A percentile compares a stretch with the other conserved stretches of the same genome.
These are phyloP conservation scores for Origma solitaria DNA, from an alignment of 2,113 vertebrate species.

Conservation along the genomic window DNA sequence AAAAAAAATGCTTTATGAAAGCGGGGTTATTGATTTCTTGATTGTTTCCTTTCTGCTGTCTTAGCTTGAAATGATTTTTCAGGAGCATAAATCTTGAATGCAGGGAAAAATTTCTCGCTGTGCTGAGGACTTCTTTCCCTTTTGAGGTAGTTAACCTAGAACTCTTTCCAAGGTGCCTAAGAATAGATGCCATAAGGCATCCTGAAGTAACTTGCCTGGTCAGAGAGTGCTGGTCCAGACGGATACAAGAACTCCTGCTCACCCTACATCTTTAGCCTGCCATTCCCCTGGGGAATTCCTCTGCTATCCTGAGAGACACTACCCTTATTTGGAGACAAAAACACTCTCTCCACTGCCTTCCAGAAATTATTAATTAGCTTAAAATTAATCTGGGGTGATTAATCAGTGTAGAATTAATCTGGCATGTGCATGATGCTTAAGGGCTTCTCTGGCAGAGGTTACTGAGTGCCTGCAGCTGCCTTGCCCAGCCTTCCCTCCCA, in stretches of 20 bases:
- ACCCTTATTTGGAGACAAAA: not conserved
- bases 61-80: not conserved
- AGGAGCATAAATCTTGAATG: not conserved
- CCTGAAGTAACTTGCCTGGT: not conserved
- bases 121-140: not conserved
- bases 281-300: not conserved
- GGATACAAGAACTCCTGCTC: not conserved
- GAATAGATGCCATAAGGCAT: not conserved
- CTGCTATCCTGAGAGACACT: not conserved
- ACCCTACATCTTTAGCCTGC: not conserved
- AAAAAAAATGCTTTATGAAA: constrained; percentile 81
- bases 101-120: fast-evolving
- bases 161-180: not conserved
- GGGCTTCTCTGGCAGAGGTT: not conserved
- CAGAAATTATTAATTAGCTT: not conserved
- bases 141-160: not conserved
- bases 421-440: not conserved
- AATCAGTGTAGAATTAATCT: not conserved
- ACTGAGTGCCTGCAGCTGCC: not conserved
- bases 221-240: not conserved
- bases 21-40: constrained; percentile 26
- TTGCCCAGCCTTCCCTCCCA: not conserved
- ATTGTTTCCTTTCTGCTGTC: constrained; percentile 42
- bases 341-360: not conserved
- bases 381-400: not conserved